These are phyloP conservation scores for Hypotaenidia philippensis DNA, from an alignment of 2,797 vertebrate species.

Conservation along the genomic window DNA sequence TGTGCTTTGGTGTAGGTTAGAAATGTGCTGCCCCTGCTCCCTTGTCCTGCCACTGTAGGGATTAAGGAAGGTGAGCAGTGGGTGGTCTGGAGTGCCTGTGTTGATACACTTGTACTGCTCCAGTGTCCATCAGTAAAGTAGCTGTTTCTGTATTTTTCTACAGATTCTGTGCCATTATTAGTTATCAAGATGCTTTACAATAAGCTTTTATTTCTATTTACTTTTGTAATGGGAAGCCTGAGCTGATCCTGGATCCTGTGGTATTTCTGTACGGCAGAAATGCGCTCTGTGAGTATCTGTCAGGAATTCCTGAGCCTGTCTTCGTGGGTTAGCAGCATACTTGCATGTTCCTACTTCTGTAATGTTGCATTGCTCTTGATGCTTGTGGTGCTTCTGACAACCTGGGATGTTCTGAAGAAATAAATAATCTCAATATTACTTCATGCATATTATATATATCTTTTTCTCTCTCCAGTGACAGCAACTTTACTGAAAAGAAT, in stretches of 20 bases:
- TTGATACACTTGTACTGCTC: not conserved
- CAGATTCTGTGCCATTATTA: not conserved
- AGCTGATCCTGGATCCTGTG: conserved; percentile 20
- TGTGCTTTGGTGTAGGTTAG: not conserved
- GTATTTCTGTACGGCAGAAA: conserved; percentile 40
- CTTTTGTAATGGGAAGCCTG: conserved; percentile 31
- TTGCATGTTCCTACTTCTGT: not conserved
- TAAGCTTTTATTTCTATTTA: conserved; percentile 39
- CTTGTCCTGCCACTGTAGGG: not conserved
- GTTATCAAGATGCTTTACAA: not conserved
- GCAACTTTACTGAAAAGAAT: not conserved
- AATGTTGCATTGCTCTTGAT: not conserved
- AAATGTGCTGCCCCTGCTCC: not conserved
- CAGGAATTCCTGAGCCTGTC: not conserved
- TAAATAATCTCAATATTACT: not conserved
- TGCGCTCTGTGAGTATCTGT: not conserved
- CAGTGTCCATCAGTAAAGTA: not conserved
- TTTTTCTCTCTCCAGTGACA: not conserved
- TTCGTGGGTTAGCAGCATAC: conserved; percentile 19
- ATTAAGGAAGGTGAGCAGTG: not conserved
- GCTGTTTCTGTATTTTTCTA: not conserved
- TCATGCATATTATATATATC: not conserved
- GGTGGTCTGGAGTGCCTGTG: not conserved
- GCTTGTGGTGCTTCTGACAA: conserved; percentile 11
- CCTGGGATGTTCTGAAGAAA: not conserved